phyloP scores from a whole-genome alignment of 2,797 vertebrate genomes.

The Smutsia gigantea region DNA sequence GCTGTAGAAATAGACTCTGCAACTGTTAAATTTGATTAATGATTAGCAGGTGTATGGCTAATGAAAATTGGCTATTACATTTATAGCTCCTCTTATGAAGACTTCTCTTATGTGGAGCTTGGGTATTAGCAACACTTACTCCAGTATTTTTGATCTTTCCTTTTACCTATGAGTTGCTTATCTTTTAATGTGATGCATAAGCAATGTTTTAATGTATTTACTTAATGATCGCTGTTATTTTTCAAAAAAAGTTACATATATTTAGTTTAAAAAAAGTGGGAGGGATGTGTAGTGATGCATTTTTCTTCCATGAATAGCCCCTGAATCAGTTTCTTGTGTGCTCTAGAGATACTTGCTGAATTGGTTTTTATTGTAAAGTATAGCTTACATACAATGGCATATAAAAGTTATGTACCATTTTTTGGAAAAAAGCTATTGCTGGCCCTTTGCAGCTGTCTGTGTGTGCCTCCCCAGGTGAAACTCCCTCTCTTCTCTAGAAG shows the following conservation, averaged over 20 bases:
- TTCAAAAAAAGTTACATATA: background rate
- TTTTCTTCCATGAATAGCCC: background rate
- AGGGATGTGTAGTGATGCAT: background rate
- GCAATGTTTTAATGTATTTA: background rate
- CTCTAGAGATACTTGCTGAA: background rate
- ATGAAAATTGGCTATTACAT: background rate
- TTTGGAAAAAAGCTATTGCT: background rate
- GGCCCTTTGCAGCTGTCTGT: background rate
- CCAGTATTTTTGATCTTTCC: background rate
- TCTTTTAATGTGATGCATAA: background rate
- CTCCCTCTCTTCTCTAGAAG: background rate
- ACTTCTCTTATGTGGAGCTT: background rate
- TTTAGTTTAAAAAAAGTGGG: background rate
- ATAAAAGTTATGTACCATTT: background rate
- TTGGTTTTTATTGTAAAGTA: constrained; percentile 30
- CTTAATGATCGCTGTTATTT: background rate
- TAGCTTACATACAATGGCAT: background rate
- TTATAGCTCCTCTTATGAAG: background rate
- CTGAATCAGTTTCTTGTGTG: background rate
- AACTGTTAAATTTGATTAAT: background rate
- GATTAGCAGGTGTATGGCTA: background rate
- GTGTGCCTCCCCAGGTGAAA: background rate
- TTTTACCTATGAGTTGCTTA: background rate
- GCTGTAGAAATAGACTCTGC: background rate
- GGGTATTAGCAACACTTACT: background rate